A percentile compares a stretch with the other conserved stretches of the same genome.
phyloP scores from a whole-genome alignment of 64 coral and sea anemone species.

The Dendronephthya gigantea region DNA sequence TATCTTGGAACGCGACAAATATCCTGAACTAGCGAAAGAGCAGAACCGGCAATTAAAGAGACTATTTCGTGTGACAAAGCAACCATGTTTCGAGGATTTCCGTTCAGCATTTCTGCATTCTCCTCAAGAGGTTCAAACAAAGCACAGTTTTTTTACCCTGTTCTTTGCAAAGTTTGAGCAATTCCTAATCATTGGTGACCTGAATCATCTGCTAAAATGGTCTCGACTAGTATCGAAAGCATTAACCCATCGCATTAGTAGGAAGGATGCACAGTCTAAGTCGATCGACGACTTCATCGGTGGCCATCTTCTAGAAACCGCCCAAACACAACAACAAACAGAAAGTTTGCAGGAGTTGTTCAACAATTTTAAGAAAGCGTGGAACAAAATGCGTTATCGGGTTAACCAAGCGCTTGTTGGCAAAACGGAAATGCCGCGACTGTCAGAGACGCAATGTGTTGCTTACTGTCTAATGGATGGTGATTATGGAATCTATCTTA shows the following conservation, averaged over 20 bases:
- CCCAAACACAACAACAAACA: background rate
- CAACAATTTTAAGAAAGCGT: conserved; percentile 50
- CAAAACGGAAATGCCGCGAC: conserved; percentile 12
- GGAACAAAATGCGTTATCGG: conserved; percentile 42
- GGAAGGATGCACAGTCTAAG: background rate
- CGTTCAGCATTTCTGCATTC: background rate
- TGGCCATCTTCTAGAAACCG: conserved; percentile 10
- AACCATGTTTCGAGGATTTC: background rate
- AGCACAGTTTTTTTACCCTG: background rate
- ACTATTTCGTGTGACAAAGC: background rate
- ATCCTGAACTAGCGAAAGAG: background rate
- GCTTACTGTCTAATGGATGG: conserved; percentile 62
- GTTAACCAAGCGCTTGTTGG: background rate
- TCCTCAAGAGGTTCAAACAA: background rate
- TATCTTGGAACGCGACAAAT: background rate
- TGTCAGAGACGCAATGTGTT: conserved; percentile 53
- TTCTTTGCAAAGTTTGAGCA: background rate
- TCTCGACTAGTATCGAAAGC: background rate
- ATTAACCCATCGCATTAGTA: background rate
- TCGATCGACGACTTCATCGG: conserved; percentile 47
- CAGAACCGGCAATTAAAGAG: background rate
- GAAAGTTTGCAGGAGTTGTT: conserved; percentile 39
- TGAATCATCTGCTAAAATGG: background rate
- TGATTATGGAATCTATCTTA: conserved; percentile 45
- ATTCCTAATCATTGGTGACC: background rate